A percentile compares a stretch with the other conserved stretches of the same genome.
These are phyloP conservation scores for Coenobita brevimanus DNA, from an alignment of 1,140 invertebrate species.

Conservation along the genomic window DNA sequence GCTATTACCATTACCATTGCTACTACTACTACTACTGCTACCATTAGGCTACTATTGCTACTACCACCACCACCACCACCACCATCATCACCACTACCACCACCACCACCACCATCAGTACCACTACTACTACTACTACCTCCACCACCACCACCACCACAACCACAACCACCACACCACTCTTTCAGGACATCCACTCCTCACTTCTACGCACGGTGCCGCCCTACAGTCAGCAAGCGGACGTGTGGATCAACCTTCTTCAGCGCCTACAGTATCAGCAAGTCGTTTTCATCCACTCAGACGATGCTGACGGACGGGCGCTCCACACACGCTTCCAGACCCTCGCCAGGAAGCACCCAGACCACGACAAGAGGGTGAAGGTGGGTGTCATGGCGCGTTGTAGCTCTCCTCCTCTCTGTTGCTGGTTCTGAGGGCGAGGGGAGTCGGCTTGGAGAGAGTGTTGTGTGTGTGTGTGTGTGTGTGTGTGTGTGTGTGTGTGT, in stretches of 20 bases:
- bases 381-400: no score
- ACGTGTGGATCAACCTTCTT: conserved; percentile 95
- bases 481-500: no score
- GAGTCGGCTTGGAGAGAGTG: no score
- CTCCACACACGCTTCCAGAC: conserved; percentile 90
- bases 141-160: no score
- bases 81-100: background rate
- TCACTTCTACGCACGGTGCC: conserved; percentile 97
- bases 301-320: conserved; percentile 94
- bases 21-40: background rate
- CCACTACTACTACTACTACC: no score
- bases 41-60: no score
- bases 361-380: conserved; percentile 84
- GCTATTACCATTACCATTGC: no score
- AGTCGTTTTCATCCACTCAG: conserved; percentile 96
- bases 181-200: conserved; percentile 91
- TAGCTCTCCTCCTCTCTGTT: no score
- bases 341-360: conserved; percentile 81
- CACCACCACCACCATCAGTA: no score
- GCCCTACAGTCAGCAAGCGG: conserved; percentile 96
- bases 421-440: no score
- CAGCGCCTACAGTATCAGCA: conserved; percentile 95
- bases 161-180: no score
- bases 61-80: background rate
- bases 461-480: no score